Conservation (phyloP, 2,797 vertebrate genomes). For the Vireo griseus region DNA sequence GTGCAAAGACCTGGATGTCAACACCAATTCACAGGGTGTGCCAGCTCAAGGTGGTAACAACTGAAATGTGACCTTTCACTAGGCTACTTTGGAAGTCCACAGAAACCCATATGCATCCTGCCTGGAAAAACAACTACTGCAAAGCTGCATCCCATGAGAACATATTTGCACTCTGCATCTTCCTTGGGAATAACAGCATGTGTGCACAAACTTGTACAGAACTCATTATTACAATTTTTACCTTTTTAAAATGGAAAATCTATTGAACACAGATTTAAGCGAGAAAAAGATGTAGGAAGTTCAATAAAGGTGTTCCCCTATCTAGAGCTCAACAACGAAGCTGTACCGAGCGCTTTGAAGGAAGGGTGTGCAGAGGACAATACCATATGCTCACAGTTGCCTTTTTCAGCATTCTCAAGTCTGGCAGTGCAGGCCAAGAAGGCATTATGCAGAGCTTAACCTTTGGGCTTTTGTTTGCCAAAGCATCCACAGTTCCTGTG, state of each 20-base stretch:
- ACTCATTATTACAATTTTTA: background rate
- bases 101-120: background rate
- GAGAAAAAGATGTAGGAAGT: background rate
- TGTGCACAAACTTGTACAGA: background rate
- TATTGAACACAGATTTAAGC: background rate
- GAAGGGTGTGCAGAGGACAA: background rate
- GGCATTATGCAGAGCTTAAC: background rate
- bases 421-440: background rate
- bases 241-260: background rate
- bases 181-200: background rate
- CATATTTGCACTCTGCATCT: background rate
- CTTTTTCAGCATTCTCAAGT: background rate
- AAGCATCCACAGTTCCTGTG: background rate
- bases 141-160: background rate
- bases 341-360: accelerated
- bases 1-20: background rate
- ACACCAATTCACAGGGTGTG: background rate
- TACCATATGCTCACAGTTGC: background rate
- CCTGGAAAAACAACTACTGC: background rate
- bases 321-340: background rate
- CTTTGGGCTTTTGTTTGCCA: background rate
- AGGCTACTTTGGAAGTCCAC: background rate
- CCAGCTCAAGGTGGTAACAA: background rate
- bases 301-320: background rate
- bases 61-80: background rate